Base-by-base conservation (phyloP, 2,888 invertebrate genomes). In the Stenotaenia linearis region DNA sequence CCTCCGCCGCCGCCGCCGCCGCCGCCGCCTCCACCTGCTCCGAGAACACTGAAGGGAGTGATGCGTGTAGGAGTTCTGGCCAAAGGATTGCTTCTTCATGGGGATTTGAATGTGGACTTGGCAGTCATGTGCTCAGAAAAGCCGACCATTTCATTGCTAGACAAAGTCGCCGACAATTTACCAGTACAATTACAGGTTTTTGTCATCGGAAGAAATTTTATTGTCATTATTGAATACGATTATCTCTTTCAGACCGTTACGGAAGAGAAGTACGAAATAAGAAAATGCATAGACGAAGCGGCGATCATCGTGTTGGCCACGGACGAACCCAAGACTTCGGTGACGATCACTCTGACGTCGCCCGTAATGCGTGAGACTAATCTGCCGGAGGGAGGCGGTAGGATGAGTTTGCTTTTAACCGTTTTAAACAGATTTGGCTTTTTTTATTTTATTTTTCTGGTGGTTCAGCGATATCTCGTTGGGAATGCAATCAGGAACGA, bases 41-140 rank as follows among this genome's bases (percentile, higher is more conserved):
- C 89, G 83, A 91, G 97, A 81, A 91, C 94, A 83, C 89, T 98
- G 75, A 95, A 97, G 86, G 98, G 98, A 80, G 97, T 98, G 32
- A 97, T 98, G 96, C 91, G 98, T 82, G 97, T 98, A 75, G 97
- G 97, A 79, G 92, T 94, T 85, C 88, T 96, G 79, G 94, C 95
- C 77, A 95, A 95, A 85, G 95, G 96, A 56, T 90, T 98, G 81
- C 89, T 98, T 84, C 89, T 98, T 28, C 91, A 92, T 82, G 96
- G 96, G 6, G 98, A 98, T 88, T 91, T 91, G 82, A 91, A 91
- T 84, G 96, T 98, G 80, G 92, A 96, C 83, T 89, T 98, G 81
- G 98, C 98, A 45, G 96, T 98, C 79, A 89, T 98, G 80, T 98
- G 97, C 87, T 93, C 95, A 80, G 96, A 96, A 86, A 95, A 96